These are phyloP conservation scores for Lycaon pictus DNA, from an alignment of 2,113 vertebrate genomes.

Conservation along the genomic window DNA sequence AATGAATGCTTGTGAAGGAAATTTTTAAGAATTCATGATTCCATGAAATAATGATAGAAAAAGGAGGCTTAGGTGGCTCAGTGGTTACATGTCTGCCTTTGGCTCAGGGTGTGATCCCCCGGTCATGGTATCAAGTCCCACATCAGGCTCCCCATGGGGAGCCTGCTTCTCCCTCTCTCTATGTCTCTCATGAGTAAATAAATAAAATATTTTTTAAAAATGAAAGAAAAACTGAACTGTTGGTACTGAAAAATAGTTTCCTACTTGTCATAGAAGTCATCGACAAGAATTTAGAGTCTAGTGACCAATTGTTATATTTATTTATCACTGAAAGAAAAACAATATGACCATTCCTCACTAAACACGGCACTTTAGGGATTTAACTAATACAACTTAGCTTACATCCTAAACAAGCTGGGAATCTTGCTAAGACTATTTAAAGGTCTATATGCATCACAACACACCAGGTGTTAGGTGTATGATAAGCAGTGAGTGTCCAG, in stretches of 20 bases:
- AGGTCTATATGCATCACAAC: not conserved
- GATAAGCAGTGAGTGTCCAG: not conserved
- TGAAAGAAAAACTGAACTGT: not conserved
- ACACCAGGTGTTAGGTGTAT: not conserved
- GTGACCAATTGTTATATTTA: not conserved
- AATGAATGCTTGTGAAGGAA: not conserved
- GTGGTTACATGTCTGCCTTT: no score
- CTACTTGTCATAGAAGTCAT: not conserved
- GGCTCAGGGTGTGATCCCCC: no score
- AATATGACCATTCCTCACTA: not conserved
- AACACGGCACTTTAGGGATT: not conserved
- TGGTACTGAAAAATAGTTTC: not conserved
- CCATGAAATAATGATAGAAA: not conserved
- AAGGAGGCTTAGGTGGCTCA: no score
- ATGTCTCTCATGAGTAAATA: no score
- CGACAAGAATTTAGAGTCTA: not conserved
- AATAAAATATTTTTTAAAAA: not conserved
- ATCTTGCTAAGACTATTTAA: not conserved
- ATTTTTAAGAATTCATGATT: not conserved
- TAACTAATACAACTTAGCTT: not conserved
- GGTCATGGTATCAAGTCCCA: no score
- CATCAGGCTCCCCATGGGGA: no score
- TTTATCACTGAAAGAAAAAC: not conserved
- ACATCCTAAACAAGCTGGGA: not conserved
- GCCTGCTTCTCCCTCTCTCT: no score